These are phyloP conservation scores for Huso huso DNA, from an alignment of 2,797 vertebrate genomes.

Conservation along the genomic window DNA sequence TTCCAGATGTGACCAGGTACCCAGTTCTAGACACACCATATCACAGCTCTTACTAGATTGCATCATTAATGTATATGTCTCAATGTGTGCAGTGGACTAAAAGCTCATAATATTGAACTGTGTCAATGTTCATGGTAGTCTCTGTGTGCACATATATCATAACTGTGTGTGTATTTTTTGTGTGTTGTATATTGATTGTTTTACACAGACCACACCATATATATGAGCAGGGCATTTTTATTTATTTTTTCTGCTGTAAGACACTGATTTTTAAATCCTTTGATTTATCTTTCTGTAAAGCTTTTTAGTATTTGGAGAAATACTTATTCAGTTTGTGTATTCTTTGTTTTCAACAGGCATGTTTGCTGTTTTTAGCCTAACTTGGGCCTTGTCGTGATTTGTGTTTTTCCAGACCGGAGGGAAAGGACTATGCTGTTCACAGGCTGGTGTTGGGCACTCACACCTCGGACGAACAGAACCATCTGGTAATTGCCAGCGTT, in stretches of 20 bases:
- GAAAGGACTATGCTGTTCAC: constrained; percentile 83
- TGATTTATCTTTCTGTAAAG: background rate
- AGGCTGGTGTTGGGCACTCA: constrained; percentile 84
- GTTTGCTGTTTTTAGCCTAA: no score
- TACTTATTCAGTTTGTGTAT: background rate
- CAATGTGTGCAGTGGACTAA: background rate
- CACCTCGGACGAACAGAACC: constrained; percentile 88
- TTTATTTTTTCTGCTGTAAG: constrained; percentile 18
- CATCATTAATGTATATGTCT: background rate
- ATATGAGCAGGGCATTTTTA: constrained; percentile 21
- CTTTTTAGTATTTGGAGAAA: background rate
- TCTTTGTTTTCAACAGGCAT: background rate
- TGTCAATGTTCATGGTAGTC: no score
- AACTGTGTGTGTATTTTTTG: constrained; percentile 6
- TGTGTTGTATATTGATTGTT: constrained; percentile 32
- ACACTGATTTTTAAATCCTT: background rate
- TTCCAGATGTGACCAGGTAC: constrained; percentile 74
- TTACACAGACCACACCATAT: no score
- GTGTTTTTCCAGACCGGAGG: constrained; percentile 66
- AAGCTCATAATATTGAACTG: background rate
- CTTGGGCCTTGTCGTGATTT: no score
- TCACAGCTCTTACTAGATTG: background rate
- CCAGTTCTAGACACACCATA: background rate
- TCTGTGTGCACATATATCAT: no score
- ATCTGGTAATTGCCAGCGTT: constrained; percentile 84